Evolutionary conservation across 2,797 vertebrate genomes (phyloP).

Genomic region (Clangula hyemalis): DNA sequence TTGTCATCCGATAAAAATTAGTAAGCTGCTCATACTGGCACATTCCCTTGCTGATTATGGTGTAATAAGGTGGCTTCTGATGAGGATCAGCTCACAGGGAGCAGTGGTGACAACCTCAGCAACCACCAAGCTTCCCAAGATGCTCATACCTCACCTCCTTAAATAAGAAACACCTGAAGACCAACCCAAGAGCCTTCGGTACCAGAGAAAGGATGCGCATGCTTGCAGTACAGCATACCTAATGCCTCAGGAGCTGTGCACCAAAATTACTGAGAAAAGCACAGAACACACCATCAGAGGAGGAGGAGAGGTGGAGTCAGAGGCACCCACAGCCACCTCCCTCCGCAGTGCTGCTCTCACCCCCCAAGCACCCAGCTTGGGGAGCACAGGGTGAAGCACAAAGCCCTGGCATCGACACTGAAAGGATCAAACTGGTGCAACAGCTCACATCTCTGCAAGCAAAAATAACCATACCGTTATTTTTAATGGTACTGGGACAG

Average conservation of each 20-base stretch:
- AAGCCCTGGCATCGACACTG: rapidly evolving
- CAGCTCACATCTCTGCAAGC: background rate
- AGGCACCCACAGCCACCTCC: background rate
- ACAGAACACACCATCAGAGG: background rate
- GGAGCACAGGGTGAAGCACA: background rate
- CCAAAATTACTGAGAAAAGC: background rate
- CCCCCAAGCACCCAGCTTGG: background rate
- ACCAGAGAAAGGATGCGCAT: too few species aligned
- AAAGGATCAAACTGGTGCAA: background rate
- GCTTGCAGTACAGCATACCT: too few species aligned
- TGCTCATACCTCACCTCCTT: background rate
- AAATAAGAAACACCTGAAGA: background rate
- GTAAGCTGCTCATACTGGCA: background rate
- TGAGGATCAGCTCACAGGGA: background rate
- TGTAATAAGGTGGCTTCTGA: background rate
- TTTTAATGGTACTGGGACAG: background rate
- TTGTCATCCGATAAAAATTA: slow-evolving; percentile 44
- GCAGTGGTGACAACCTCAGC: background rate
- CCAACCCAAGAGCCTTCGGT: background rate
- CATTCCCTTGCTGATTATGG: rapidly evolving
- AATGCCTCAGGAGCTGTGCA: background rate
- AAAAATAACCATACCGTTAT: background rate
- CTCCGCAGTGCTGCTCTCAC: background rate
- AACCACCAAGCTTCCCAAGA: background rate
- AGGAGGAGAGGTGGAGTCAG: background rate